Evolutionary conservation across 2,888 invertebrate genomes (phyloP).

Genomic region (Lasioglossum calceatum): DNA sequence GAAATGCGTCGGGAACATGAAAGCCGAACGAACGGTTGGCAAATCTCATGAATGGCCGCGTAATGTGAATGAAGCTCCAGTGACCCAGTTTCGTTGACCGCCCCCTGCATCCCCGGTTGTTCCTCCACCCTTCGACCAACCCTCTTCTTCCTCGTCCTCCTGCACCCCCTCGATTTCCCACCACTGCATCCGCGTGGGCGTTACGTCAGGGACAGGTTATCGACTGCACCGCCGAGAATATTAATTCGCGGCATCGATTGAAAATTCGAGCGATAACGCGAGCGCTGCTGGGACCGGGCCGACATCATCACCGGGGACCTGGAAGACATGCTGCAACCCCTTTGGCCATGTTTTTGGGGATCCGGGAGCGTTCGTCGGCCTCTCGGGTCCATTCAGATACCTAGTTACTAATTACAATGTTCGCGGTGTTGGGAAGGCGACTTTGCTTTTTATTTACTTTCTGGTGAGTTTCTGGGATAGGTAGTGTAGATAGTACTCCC

Average conservation of each 20-base stretch:
- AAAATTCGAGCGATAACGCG: conserved; percentile 73
- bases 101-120: conserved; percentile 67
- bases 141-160: conserved; percentile 16
- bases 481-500: too few relatives aligned
- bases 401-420: neutral
- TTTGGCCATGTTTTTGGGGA: neutral
- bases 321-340: neutral
- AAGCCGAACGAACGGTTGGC: conserved; percentile 82
- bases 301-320: neutral
- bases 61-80: conserved; percentile 84
- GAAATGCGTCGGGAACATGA: conserved; percentile 66
- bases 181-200: conserved; percentile 70
- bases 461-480: too few relatives aligned
- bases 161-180: conserved; percentile 20
- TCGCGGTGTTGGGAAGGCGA: neutral
- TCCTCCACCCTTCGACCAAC: conserved; percentile 56
- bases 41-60: conserved; percentile 84
- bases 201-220: conserved; percentile 81
- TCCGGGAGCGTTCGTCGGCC: neutral
- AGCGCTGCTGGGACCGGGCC: conserved; percentile 18
- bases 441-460: neutral
- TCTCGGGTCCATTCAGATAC: neutral
- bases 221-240: conserved; percentile 77
- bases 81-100: conserved; percentile 81
- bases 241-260: conserved; percentile 75